These are phyloP conservation scores for Gisinianus flammeolus DNA, from an alignment of 2,888 invertebrate genomes.

Conservation along the genomic window DNA sequence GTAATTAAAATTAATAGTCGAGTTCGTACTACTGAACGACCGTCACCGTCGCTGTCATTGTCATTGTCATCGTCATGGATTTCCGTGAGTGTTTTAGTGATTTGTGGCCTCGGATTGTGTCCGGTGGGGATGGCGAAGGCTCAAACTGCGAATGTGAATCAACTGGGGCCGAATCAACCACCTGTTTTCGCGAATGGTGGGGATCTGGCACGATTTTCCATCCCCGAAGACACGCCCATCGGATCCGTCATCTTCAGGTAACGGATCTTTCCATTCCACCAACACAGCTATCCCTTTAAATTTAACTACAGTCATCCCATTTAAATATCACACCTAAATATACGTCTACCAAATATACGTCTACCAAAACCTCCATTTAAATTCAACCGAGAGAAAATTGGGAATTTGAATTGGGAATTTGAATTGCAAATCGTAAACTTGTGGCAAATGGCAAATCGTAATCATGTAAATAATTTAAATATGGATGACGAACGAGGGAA, in stretches of 20 bases:
- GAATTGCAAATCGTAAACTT: too few species aligned
- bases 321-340: background rate
- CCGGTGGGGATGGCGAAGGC: background rate
- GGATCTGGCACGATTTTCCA: constrained; percentile 76
- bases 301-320: too few species aligned
- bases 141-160: too few species aligned
- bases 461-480: too few species aligned
- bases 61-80: background rate
- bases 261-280: background rate
- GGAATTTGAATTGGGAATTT: too few species aligned
- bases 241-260: constrained; percentile 76
- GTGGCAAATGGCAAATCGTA: too few species aligned
- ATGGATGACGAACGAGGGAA: too few species aligned
- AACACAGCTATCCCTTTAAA: too few species aligned
- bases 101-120: background rate
- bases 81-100: background rate
- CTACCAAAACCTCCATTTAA: too few species aligned
- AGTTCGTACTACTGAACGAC: background rate
- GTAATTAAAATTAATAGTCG: background rate
- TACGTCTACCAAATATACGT: too few species aligned
- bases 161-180: constrained; percentile 66
- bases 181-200: constrained; percentile 79
- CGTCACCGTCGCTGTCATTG: background rate
- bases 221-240: constrained; percentile 75
- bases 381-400: too few species aligned